Conservation (phyloP, 53 echinoderm and acorn worm species). For the Actinopyga echinites region DNA sequence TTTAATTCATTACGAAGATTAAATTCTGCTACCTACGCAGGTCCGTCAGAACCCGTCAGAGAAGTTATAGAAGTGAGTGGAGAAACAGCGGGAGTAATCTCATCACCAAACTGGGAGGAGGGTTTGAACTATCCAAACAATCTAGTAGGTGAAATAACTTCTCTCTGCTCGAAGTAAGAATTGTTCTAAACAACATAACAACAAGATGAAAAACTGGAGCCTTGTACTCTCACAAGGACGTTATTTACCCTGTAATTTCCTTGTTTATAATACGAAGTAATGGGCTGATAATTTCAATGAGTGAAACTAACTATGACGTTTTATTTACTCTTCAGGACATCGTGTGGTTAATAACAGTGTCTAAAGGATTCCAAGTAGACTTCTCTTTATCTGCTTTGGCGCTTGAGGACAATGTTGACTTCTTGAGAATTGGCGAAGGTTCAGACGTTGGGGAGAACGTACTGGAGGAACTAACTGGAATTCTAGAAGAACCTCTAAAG, state of each 20-base stretch:
- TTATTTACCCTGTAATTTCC: too few species aligned
- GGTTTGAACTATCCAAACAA: conserved; percentile 3
- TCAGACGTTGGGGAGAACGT: not conserved
- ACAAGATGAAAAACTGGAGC: too few species aligned
- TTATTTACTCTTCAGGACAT: conserved; percentile 41
- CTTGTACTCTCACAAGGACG: too few species aligned
- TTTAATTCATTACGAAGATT: too few species aligned
- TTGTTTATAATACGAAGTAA: too few species aligned
- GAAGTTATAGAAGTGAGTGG: not conserved
- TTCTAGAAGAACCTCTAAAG: not conserved
- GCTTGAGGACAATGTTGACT: conserved; percentile 45
- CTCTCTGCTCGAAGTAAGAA: too few species aligned
- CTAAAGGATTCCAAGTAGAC: conserved; percentile 49
- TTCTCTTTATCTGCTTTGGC: not conserved
- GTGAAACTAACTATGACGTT: not conserved
- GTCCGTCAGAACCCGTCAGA: too few species aligned
- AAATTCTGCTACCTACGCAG: too few species aligned
- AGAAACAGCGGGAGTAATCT: not conserved
- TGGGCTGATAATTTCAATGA: too few species aligned
- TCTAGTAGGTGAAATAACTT: not conserved
- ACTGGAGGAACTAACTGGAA: conserved; percentile 42
- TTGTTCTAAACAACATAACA: too few species aligned
- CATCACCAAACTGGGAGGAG: conserved; percentile 12
- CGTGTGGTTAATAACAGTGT: conserved; percentile 56
- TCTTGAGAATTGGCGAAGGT: conserved; percentile 48